Conservation (phyloP, 1,140 invertebrate species). For the Odontomachus brunneus region DNA sequence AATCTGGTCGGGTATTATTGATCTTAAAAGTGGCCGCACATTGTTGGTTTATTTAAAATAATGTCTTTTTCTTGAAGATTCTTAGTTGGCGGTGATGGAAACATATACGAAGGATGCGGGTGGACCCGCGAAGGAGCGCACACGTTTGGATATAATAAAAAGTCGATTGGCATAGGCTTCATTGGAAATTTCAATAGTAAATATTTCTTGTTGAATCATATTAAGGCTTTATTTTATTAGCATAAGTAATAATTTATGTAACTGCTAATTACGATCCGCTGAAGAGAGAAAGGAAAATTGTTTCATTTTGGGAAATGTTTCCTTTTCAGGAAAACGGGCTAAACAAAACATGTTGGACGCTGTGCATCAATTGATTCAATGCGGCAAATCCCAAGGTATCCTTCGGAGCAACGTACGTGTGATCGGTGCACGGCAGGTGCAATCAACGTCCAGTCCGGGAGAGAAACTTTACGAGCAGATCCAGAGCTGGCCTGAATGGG, state of each 20-base stretch:
- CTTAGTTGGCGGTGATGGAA: slow-evolving; percentile 91
- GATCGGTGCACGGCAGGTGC: slow-evolving; percentile 88
- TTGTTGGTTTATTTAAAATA: slow-evolving; percentile 8
- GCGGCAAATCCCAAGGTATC: slow-evolving; percentile 87
- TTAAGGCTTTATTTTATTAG: slow-evolving; percentile 40
- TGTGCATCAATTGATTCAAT: slow-evolving; percentile 87
- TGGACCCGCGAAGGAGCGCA: slow-evolving; percentile 91
- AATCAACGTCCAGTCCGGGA: slow-evolving; percentile 88
- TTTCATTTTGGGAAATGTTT: slow-evolving; percentile 1
- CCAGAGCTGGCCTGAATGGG: slow-evolving; percentile 79
- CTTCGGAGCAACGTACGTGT: slow-evolving; percentile 87
- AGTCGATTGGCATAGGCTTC: slow-evolving; percentile 83
- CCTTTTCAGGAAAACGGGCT: slow-evolving; percentile 87
- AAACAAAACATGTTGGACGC: slow-evolving; percentile 85
- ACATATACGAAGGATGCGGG: slow-evolving; percentile 91
- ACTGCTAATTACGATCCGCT: neutral
- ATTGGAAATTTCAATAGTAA: slow-evolving; percentile 83
- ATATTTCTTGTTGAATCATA: slow-evolving; percentile 8
- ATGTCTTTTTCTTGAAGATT: slow-evolving; percentile 54
- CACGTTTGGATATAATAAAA: slow-evolving; percentile 86
- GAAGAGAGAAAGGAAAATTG: too few relatives aligned
- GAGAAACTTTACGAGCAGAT: slow-evolving; percentile 85
- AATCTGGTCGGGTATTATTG: too few relatives aligned
- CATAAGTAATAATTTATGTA: neutral
- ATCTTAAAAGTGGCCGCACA: too few relatives aligned